Conservation (phyloP, 2,888 invertebrate genomes). For the Drepanosiphum platanoidis region DNA sequence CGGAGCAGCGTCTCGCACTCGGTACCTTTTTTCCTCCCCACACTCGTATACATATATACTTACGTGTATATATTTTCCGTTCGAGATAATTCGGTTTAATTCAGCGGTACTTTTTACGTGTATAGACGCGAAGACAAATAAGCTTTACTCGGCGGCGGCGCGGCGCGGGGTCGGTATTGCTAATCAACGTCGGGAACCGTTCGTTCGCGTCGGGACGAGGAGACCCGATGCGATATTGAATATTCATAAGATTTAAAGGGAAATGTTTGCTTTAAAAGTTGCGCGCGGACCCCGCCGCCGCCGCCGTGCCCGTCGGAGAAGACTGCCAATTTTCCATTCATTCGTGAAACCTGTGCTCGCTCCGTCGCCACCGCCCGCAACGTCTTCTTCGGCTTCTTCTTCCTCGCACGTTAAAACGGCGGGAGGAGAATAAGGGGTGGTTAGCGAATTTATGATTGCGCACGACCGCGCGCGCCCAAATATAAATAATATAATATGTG, state of each 20-base stretch:
- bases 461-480: not conserved
- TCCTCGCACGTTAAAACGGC: not conserved
- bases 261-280: slow-evolving; percentile 62
- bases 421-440: too few species aligned
- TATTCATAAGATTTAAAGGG: slow-evolving; percentile 62
- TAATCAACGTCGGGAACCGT: slow-evolving; percentile 55
- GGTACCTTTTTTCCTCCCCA: not conserved
- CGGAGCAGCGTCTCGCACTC: too few species aligned
- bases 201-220: slow-evolving; percentile 16
- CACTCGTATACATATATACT: not conserved
- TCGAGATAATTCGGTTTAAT: slow-evolving; percentile 9
- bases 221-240: slow-evolving; percentile 59
- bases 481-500: too few species aligned
- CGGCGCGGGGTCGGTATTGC: slow-evolving; percentile 1
- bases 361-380: not conserved
- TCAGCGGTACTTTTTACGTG: slow-evolving; percentile 46
- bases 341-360: slow-evolving; percentile 48
- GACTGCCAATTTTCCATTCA: slow-evolving; percentile 58
- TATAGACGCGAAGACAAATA: slow-evolving; percentile 44
- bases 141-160: slow-evolving; percentile 3
- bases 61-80: not conserved
- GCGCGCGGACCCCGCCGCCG: slow-evolving; percentile 22
- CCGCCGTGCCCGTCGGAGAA: not conserved
- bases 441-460: slow-evolving; percentile 20
- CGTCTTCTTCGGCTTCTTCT: not conserved